phyloP scores from a whole-genome alignment of 2,113 vertebrate genomes.

The Gallinago undulata region DNA sequence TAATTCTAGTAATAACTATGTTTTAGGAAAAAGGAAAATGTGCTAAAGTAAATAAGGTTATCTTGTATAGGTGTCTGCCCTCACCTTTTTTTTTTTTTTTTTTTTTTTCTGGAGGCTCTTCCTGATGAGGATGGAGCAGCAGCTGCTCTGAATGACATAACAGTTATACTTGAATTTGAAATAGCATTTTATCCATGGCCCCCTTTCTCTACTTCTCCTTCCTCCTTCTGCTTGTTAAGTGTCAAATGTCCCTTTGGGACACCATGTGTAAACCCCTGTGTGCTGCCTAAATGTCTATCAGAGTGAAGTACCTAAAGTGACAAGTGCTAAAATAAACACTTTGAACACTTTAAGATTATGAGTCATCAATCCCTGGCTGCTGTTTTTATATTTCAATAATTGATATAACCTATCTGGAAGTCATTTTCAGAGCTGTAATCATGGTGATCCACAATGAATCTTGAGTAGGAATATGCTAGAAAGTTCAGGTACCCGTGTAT shows the following conservation, averaged over 20 bases:
- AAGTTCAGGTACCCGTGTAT: background rate
- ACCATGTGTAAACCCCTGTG: background rate
- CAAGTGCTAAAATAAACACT: conserved; percentile 40
- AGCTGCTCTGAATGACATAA: background rate
- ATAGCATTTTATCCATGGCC: background rate
- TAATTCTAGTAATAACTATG: background rate
- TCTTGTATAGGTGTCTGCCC: background rate
- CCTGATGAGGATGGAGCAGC: background rate
- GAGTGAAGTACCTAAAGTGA: background rate
- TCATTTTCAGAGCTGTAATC: background rate
- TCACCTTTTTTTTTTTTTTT: too few species aligned
- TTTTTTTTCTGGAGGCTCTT: background rate
- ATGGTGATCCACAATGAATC: background rate
- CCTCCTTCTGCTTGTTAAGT: background rate
- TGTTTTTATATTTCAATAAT: background rate
- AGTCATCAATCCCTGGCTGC: conserved; percentile 13
- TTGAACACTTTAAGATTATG: background rate
- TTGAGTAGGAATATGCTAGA: background rate
- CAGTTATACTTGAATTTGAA: background rate
- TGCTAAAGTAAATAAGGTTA: background rate
- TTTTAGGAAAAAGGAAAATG: background rate
- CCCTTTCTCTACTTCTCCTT: background rate
- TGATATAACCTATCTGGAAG: background rate
- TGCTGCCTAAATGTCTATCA: background rate
- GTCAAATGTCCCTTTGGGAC: background rate